Evolutionary conservation across 1,140 invertebrate genomes (phyloP), one percentile per base, ranked within the genome.

Genomic region (Agraylea sexmaculata): DNA sequence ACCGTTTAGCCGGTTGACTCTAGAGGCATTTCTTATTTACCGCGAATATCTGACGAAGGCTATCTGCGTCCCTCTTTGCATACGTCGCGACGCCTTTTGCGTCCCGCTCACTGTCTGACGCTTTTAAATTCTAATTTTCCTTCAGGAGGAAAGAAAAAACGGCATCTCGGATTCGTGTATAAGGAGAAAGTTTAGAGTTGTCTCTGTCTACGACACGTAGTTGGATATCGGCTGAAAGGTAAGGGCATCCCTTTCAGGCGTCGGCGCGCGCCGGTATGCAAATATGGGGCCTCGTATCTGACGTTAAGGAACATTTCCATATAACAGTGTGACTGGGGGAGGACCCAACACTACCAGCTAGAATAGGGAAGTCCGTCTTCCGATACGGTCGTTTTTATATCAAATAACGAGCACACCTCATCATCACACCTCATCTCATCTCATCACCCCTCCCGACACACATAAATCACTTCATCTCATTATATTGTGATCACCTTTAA

Each of bases 71-170:
- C 42, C 46, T 49, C 30, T 49, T n/a, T 43, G 41, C 43, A 37
- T 41, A 20, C 13, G 37, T 18, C 12, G 32, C 15, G 27, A 21
- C 37, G 27, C 41, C 43, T 31, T 15, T 31, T 6, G 6, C 6
- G 6, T 31, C 22, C 30, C n/a, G 7, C 36, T n/a, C 7, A 37
- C 40, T 40, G 42, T 44, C 36, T 23, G 35, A 43, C 34, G 42
- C 47, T 45, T 49, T 49, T 49, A 49, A 49, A 49, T 49, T 49
- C 37, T 49, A 49, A 49, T 49, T 49, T 49, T 43, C 33, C 38
- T 38, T 40, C 30, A 40, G 40, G 29, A n/a, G 39, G 30, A 49
- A 49, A 49, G 45, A 45, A 45, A 35, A 35, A 17, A 20, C 27
- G 28, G 28, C 38, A 28, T 40, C 34, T 32, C 20, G 15, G 32